A percentile compares a stretch with the other conserved stretches of the same genome.
Evolutionary conservation across 23 tunicate genomes (phyloP).

Genomic region (Styela plicata): DNA sequence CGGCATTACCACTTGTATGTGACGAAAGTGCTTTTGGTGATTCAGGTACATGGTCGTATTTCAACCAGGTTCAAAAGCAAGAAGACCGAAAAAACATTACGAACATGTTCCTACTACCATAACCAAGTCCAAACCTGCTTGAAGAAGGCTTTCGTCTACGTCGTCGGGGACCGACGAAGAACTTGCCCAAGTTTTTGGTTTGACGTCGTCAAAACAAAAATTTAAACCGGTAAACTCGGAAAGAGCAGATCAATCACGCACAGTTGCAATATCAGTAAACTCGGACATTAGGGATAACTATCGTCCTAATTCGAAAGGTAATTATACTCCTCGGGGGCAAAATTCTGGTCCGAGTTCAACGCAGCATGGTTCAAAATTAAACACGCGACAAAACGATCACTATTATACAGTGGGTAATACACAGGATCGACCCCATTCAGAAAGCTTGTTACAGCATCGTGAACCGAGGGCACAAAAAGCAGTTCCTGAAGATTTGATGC

Average conservation of each 20-base stretch:
- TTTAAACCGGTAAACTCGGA: neutral
- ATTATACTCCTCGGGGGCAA: neutral
- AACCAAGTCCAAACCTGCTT: neutral
- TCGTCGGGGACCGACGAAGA: constrained; percentile 38
- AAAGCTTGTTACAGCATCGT: neutral
- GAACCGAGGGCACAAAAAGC: neutral
- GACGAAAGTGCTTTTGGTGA: constrained; percentile 30
- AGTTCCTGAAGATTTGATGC: neutral
- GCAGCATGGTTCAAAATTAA: neutral
- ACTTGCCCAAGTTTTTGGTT: constrained; percentile 29
- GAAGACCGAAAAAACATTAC: neutral
- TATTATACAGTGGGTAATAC: neutral
- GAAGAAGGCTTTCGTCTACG: constrained; percentile 1
- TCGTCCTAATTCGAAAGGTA: neutral
- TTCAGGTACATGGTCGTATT: constrained; percentile 25
- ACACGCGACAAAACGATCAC: neutral
- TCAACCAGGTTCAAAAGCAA: neutral
- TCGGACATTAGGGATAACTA: constrained; percentile 19
- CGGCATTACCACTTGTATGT: constrained; percentile 11
- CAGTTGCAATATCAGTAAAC: neutral
- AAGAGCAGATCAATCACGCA: neutral
- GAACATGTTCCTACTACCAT: neutral
- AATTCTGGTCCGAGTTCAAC: neutral
- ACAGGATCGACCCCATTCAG: constrained; percentile 7
- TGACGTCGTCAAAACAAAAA: constrained; percentile 18